These are phyloP conservation scores for Magallana ariakensis DNA, from an alignment of 1,140 invertebrate species.

Conservation along the genomic window DNA sequence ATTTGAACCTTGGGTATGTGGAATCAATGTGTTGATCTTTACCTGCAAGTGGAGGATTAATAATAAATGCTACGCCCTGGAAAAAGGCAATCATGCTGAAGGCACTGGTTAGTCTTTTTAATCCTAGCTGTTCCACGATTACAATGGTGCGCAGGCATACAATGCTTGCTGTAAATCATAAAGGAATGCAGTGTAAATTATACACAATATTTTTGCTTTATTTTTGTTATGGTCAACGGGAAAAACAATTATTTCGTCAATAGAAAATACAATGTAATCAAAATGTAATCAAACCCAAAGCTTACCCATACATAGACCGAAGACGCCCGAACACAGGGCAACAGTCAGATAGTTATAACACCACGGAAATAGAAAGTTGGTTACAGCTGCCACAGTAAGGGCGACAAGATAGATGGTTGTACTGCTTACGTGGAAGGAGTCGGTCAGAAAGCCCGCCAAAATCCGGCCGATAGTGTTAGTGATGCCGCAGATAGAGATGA, in stretches of 20 bases:
- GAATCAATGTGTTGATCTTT: neutral
- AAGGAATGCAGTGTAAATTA: neutral
- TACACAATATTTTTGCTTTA: too few species aligned
- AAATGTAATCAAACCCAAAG: neutral
- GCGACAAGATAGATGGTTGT: constrained; percentile 66
- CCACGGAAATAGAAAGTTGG: constrained; percentile 65
- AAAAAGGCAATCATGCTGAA: constrained; percentile 73
- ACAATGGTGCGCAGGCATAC: constrained; percentile 73
- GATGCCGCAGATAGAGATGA: constrained; percentile 73
- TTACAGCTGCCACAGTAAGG: constrained; percentile 61
- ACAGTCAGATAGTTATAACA: constrained; percentile 61
- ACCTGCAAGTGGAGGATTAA: constrained; percentile 73
- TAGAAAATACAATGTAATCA: too few species aligned
- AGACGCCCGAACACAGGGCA: constrained; percentile 58
- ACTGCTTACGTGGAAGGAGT: constrained; percentile 65
- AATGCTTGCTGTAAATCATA: constrained; percentile 62
- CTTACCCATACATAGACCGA: constrained; percentile 76
- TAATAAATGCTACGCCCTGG: constrained; percentile 70
- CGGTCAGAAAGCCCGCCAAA: constrained; percentile 68
- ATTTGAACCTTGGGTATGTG: neutral
- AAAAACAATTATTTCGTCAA: too few species aligned
- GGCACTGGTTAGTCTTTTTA: constrained; percentile 66
- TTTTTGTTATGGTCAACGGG: too few species aligned
- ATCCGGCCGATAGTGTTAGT: constrained; percentile 70
- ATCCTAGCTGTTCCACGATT: constrained; percentile 70